These are phyloP conservation scores for Drosophila sechellia DNA, from an alignment of 1,140 invertebrate genomes.

Conservation along the genomic window DNA sequence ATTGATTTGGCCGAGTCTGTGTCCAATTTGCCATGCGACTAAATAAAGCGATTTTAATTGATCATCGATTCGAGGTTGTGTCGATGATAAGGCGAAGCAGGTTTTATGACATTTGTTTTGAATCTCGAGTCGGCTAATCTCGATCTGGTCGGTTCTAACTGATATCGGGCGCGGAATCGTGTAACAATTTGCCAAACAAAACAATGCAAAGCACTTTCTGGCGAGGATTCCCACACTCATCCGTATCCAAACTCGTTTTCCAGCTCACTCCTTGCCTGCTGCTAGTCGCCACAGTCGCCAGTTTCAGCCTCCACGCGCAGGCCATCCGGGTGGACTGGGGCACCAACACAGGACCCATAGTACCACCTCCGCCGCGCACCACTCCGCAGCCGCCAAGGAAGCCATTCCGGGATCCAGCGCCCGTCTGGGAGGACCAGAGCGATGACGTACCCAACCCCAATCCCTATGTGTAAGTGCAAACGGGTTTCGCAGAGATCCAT, in stretches of 20 bases:
- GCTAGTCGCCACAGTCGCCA: conserved; percentile 72
- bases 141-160: conserved; percentile 7
- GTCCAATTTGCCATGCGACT: conserved; percentile 56
- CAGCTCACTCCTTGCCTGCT: conserved; percentile 69
- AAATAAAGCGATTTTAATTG: conserved; percentile 80
- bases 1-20: conserved; percentile 34
- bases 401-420: conserved; percentile 86
- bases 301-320: conserved; percentile 48
- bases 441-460: conserved; percentile 86
- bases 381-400: conserved; percentile 84
- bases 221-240: conserved; percentile 12
- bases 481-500: conserved; percentile 2
- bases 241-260: conserved; percentile 17
- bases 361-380: conserved; percentile 85
- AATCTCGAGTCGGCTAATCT: conserved; percentile 14
- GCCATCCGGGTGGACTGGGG: conserved; percentile 84
- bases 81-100: conserved; percentile 51
- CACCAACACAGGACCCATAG: conserved; percentile 86
- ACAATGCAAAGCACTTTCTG: conserved; percentile 37
- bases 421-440: conserved; percentile 86
- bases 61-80: conserved; percentile 24
- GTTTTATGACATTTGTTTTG: conserved; percentile 26
- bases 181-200: conserved; percentile 54
- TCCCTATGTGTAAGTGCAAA: conserved; percentile 85
- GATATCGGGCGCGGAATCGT: conserved; percentile 19